These are phyloP conservation scores for Cephus sareptanus DNA, from an alignment of 2,888 invertebrate species.

Conservation along the genomic window DNA sequence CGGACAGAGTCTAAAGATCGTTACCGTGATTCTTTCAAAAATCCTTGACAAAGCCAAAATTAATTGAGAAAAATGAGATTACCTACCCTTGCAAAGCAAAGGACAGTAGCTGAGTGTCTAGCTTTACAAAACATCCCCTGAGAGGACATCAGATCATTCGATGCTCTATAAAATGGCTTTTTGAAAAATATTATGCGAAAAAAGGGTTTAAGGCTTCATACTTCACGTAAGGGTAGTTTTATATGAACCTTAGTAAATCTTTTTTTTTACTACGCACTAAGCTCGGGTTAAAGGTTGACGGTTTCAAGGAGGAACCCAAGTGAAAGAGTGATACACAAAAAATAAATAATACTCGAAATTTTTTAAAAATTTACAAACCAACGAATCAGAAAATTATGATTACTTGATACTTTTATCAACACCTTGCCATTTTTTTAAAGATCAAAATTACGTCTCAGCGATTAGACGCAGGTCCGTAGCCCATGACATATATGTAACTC, in stretches of 20 bases:
- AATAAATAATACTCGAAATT: not conserved
- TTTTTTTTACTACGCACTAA: not conserved
- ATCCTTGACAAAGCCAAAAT: not conserved
- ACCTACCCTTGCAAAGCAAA: not conserved
- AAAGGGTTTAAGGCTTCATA: not conserved
- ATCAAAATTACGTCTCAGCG: not conserved
- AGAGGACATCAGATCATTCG: not conserved
- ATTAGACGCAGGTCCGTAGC: too few relatives aligned
- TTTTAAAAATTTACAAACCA: not conserved
- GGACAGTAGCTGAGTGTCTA: not conserved
- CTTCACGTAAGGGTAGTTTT: not conserved
- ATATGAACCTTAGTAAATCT: not conserved
- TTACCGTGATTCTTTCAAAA: not conserved
- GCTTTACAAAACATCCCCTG: not conserved
- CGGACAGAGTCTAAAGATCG: not conserved
- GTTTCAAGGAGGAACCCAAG: not conserved
- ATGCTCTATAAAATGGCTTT: not conserved
- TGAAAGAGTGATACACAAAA: not conserved
- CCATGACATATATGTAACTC: too few relatives aligned
- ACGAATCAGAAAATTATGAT: conserved; percentile 16
- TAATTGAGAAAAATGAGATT: not conserved
- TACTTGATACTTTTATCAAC: conserved; percentile 6
- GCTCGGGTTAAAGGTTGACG: not conserved
- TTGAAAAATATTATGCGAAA: not conserved
- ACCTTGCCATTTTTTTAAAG: not conserved